Base-by-base conservation (phyloP, 2,113 vertebrate species). In the Gallinago paraguaiae region DNA sequence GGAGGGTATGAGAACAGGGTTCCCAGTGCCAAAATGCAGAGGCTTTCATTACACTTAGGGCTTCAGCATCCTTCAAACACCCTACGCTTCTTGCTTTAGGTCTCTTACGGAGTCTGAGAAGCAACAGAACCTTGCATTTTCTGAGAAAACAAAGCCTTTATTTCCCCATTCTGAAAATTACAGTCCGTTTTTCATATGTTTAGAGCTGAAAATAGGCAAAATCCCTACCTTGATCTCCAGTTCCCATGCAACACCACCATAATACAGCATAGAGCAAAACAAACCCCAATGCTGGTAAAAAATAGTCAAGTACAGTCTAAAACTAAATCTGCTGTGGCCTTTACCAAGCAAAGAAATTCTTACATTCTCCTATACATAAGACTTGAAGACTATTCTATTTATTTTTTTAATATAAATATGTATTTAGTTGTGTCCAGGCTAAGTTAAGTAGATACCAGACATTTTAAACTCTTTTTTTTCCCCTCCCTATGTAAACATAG, bases 401-500 rank as follows among this genome's bases (percentile, higher is more conserved):
- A 37, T 4, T 41, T 56, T 90, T 46, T 27, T 4, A 81, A 20
- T 6, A 64, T 9, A 30, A 37, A 25, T 6, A 5, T 60, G 71
- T 60, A 50, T 83, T 77, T 70, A 68, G 25, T 68, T 77, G 15
- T 35, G 22, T 35, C 14, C 18, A 51, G 25, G 7, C 64, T n/a
- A 60, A 81, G 5, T 28, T 53, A 46, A 53, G 19, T 8, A 2
- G 17, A 45, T 35, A 51, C 3, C 25, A 75, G 64, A 24, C 4
- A 17, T 53, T 60, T 48, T 9, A 16, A 7, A 17, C 14, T 48
- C 13, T 1, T 30, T 17, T 45, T 46, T 50, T 20, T 23, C 11
- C 17, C 6, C 2, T 13, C 15, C 18, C 18, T 27, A 28, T 4
- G n/a, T 56, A 61, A 82, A 46, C 0, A 1, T 2, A 31, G 13